phyloP scores from a whole-genome alignment of 2,888 invertebrate genomes.

The Gymnocheta viridis region DNA sequence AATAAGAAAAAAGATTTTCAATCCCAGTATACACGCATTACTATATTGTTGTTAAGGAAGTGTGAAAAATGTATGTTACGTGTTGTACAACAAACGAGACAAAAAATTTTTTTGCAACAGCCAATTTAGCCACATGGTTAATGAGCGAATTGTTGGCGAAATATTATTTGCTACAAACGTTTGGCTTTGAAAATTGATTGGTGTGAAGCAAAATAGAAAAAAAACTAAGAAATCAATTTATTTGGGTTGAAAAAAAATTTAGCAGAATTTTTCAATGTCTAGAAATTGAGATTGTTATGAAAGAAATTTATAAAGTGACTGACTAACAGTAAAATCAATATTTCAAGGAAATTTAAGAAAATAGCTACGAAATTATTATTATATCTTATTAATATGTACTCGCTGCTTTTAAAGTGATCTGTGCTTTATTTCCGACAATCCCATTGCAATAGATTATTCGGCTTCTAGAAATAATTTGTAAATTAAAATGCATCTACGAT shows the following conservation, averaged over 20 bases:
- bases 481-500: too few species aligned
- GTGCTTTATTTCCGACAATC: not conserved
- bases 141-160: slow-evolving; percentile 38
- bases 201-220: not conserved
- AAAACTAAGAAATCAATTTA: slow-evolving; percentile 37
- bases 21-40: slow-evolving; percentile 51
- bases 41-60: slow-evolving; percentile 63
- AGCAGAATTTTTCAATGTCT: not conserved
- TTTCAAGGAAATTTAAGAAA: not conserved
- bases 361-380: not conserved
- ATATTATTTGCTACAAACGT: not conserved
- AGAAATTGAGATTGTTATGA: not conserved
- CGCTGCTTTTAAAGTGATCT: not conserved
- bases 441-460: not conserved
- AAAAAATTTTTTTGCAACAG: slow-evolving; percentile 2
- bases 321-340: not conserved
- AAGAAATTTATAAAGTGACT: not conserved
- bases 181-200: slow-evolving; percentile 40
- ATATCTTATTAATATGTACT: not conserved
- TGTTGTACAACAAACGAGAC: slow-evolving; percentile 54
- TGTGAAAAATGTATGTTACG: slow-evolving; percentile 70
- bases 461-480: too few species aligned
- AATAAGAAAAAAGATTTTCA: slow-evolving; percentile 7
- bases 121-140: slow-evolving; percentile 54
- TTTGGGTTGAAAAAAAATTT: slow-evolving; percentile 5